Base-by-base conservation (phyloP, 2,888 invertebrate species). In the Petrophora chlorosata region DNA sequence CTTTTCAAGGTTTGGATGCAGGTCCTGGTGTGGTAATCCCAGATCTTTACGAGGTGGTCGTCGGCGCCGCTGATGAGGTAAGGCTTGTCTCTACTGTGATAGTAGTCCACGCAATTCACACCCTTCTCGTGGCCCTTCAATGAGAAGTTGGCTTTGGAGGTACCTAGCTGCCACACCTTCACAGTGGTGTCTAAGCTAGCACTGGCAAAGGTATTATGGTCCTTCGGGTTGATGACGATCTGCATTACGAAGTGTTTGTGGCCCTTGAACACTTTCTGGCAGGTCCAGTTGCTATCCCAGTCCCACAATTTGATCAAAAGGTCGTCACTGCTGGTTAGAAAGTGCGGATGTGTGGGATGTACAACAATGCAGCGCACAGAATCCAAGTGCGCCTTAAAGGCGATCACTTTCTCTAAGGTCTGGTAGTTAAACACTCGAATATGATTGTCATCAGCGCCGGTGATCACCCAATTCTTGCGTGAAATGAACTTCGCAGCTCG, bases 1-100 rank as follows among this genome's bases (percentile, higher is more conserved):
- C 82, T 94, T 81, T 98, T 98, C 41, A 99, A 87, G 0, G 98
- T 99, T 79, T 98, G 98, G 0, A 99, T 98, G 80, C 99, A 99
- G 0, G 98, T 98, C 88, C 99, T 99, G 84, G 98, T 99, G 83
- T 99, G 96, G 81, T 99, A 99, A 78, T 99, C 99, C 99, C 99
- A 99, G 65, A 99, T 99, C 87, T 98, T 99, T 0, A 98, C 98
- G 17, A 96, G 91, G 38, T 97, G 93, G 82, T 99, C 99, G 80
- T 99, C 99, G 28, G 98, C 99, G 2, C 99, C 99, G 32, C 98
- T 99, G 73, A 98, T 98, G 36, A 99, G 98, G 12, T 47, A 47
- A 5, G 41, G 35, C 10, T 28, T 7, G 5, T 2, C 3, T 0
- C 19, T 26, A 14, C 12, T 7, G 1, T 7, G 32, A 5, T 33